Evolutionary conservation across 1,140 invertebrate genomes (phyloP), one percentile per base, ranked within the genome.

Genomic region (Aradophagus sp.): DNA sequence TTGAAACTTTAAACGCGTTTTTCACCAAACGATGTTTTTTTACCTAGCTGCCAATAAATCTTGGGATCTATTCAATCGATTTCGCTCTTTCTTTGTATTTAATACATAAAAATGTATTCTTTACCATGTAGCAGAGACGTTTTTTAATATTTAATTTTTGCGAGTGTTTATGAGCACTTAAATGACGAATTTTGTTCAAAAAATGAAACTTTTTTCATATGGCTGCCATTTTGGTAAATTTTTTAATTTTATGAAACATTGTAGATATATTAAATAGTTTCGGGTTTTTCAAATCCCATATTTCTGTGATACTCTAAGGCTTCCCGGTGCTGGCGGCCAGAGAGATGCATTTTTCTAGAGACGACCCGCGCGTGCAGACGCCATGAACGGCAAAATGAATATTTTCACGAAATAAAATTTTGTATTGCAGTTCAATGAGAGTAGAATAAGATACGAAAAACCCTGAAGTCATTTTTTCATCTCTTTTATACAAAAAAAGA

Each of bases 1-100:
- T 31, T 31, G 8, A 39, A 16, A 53, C 36, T 53, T 32, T 53
- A 52, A 52, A 38, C 34, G 14, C 14, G 23, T 53, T 53, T 39
- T 53, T 41, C 35, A 41, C 19, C 34, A 38, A 35, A 45, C 32
- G 17, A 26, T 36, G 6, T 48, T 48, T 48, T 44, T 48, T 26
- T 36, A 48, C 4, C 31, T 35, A 17, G 17, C 16, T 14, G 45
- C 32, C 15, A 20, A 2, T 20, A 35, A 23, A 35, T 48, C 47
- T 52, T 13, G 32, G 35, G 23, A 38, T 38, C 35, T 52, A 29
- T 35, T 12, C 31, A 14, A 50, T 17, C 32, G 32, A 50, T 36
- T 50, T 36, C 5, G n/a, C n/a, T n/a, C n/a, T n/a, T n/a, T n/a
- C n/a, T n/a, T n/a, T n/a, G n/a, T n/a, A 8, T 20, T 34, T 12